These are phyloP conservation scores for Homarus americanus DNA, from an alignment of 1,140 invertebrate species.

Conservation along the genomic window DNA sequence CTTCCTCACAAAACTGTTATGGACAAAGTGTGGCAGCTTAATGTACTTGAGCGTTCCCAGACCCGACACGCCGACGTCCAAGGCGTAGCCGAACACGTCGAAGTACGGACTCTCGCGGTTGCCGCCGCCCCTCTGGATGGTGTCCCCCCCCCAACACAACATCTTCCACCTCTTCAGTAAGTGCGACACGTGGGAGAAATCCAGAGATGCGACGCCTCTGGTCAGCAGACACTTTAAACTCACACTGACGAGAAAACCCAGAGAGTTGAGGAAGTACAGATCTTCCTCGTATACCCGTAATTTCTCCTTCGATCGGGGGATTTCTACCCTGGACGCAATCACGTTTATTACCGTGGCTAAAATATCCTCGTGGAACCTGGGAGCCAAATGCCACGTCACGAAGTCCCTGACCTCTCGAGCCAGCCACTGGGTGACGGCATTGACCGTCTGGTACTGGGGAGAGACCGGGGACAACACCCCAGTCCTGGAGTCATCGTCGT, in stretches of 20 bases:
- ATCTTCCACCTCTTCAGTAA: constrained; percentile 58
- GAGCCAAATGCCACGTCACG: constrained; percentile 18
- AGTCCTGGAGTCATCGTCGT: not conserved
- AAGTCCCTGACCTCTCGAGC: constrained; percentile 29
- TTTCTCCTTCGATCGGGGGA: constrained; percentile 47
- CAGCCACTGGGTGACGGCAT: constrained; percentile 35
- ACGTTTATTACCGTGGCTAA: constrained; percentile 38
- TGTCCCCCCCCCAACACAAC: constrained; percentile 26
- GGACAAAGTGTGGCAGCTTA: constrained; percentile 61
- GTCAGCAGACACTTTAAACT: constrained; percentile 39
- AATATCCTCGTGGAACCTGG: constrained; percentile 49
- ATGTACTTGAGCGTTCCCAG: constrained; percentile 48
- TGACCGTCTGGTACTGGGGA: constrained; percentile 10
- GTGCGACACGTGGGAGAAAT: constrained; percentile 48
- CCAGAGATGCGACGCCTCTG: constrained; percentile 49
- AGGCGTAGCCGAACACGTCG: constrained; percentile 53
- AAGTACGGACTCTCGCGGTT: constrained; percentile 41
- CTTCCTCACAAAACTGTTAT: constrained; percentile 63
- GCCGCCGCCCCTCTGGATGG: constrained; percentile 26
- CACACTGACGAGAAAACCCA: constrained; percentile 38
- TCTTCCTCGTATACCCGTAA: constrained; percentile 49
- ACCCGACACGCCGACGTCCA: constrained; percentile 30
- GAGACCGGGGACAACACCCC: constrained; percentile 20
- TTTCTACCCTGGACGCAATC: constrained; percentile 34
- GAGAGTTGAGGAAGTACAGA: constrained; percentile 41